Conservation (phyloP, 1,140 invertebrate species). For the Hyles euphorbiae region DNA sequence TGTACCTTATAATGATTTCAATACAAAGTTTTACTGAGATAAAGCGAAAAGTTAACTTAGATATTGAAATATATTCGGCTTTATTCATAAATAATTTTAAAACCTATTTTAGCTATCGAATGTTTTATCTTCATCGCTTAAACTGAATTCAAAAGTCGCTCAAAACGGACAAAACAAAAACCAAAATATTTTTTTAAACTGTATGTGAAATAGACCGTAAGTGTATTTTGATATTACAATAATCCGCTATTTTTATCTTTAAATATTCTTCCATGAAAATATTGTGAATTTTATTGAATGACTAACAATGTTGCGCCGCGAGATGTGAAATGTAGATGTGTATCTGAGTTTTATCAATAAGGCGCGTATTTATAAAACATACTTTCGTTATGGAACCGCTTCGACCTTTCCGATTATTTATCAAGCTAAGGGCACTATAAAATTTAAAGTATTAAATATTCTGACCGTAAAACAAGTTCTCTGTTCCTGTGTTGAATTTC, state of each 20-base stretch:
- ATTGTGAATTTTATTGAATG: too few species aligned
- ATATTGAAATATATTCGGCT: too few species aligned
- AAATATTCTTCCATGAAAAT: too few species aligned
- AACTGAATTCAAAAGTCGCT: too few species aligned
- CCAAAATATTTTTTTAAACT: too few species aligned
- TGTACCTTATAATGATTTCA: too few species aligned
- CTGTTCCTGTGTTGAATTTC: slow-evolving; percentile 57
- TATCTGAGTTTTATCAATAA: slow-evolving; percentile 16
- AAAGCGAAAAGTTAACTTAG: too few species aligned
- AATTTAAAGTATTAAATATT: slow-evolving; percentile 65
- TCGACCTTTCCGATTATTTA: slow-evolving; percentile 56
- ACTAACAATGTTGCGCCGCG: slow-evolving; percentile 7
- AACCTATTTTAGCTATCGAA: too few species aligned
- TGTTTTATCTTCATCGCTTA: too few species aligned
- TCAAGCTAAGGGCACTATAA: slow-evolving; percentile 53
- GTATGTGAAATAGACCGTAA: background rate
- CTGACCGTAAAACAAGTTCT: slow-evolving; percentile 65
- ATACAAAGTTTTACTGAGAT: too few species aligned
- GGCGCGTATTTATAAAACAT: slow-evolving; percentile 15
- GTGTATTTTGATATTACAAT: background rate
- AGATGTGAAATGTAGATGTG: slow-evolving; percentile 18
- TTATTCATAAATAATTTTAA: too few species aligned
- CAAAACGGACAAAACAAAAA: too few species aligned
- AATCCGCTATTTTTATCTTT: background rate
- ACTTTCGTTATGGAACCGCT: slow-evolving; percentile 30